Evolutionary conservation across 2,113 vertebrate genomes (phyloP).

Genomic region (Oxyura jamaicensis): DNA sequence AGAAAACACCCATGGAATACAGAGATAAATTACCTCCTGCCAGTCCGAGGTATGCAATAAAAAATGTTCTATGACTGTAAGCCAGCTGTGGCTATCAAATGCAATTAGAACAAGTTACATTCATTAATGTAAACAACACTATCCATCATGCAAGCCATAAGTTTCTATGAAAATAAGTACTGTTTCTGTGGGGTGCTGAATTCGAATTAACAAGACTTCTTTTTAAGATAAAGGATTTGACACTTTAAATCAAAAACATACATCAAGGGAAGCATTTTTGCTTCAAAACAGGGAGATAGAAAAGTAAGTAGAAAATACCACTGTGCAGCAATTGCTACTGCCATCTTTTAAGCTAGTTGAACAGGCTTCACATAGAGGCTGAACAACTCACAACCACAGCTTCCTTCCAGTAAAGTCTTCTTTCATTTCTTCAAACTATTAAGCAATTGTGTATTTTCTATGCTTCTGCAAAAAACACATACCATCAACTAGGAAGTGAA

Average conservation of each 20-base stretch:
- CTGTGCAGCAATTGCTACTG: not conserved
- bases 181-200: not conserved
- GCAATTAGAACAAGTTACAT: not conserved
- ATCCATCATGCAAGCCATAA: not conserved
- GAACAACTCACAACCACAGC: slow-evolving; percentile 15
- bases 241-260: not conserved
- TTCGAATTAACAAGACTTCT: not conserved
- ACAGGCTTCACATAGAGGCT: not conserved
- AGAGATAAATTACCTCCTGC: not conserved
- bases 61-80: not conserved
- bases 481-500: not conserved
- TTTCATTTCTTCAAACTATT: slow-evolving; percentile 49
- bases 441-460: slow-evolving; percentile 53
- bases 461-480: slow-evolving; percentile 4
- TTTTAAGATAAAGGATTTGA: not conserved
- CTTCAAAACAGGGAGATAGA: not conserved
- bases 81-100: not conserved
- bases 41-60: not conserved
- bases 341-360: not conserved
- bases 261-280: not conserved
- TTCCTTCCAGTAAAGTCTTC: slow-evolving; percentile 48
- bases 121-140: not conserved
- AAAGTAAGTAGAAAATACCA: not conserved
- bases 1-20: not conserved
- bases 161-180: not conserved